A percentile compares a stretch with the other conserved stretches of the same genome.
Evolutionary conservation across 2,888 invertebrate genomes (phyloP).

Genomic region (Melieria crassipennis): DNA sequence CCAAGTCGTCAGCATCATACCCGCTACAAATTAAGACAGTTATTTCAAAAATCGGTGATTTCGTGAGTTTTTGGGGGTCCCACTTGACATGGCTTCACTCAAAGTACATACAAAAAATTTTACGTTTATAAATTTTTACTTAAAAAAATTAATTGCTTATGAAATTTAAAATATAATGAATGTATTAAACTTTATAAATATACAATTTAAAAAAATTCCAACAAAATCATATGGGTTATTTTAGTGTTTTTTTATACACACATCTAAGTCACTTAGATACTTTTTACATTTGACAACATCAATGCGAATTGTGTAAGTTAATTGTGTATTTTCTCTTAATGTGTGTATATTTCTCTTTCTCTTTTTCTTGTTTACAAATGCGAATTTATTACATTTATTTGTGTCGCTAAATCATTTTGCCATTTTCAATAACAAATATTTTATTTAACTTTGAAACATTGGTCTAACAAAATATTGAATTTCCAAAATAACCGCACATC

Average conservation of each 20-base stretch:
- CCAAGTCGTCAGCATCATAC: too few species aligned
- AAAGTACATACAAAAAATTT: too few species aligned
- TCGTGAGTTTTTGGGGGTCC: too few species aligned
- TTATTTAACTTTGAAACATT: neutral
- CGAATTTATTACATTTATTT: neutral
- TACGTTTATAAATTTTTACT: too few species aligned
- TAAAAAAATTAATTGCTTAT: too few species aligned
- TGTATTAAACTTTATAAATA: neutral
- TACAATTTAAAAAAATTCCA: neutral
- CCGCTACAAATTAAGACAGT: too few species aligned
- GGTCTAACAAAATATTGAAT: slow-evolving; percentile 5
- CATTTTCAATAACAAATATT: neutral
- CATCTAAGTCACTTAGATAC: too few species aligned
- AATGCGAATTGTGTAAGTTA: neutral
- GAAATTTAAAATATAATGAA: too few species aligned
- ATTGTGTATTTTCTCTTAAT: slow-evolving; percentile 3
- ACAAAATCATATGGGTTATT: neutral
- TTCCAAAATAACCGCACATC: neutral
- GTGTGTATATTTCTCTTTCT: slow-evolving; percentile 13
- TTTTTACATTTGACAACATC: too few species aligned
- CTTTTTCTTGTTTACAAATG: slow-evolving; percentile 13
- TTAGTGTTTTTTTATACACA: neutral
- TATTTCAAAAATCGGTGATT: too few species aligned
- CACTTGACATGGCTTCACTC: too few species aligned
- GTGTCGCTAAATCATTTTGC: neutral